phyloP scores from a whole-genome alignment of 2,888 invertebrate genomes.

The Lumbricus terrestris region DNA sequence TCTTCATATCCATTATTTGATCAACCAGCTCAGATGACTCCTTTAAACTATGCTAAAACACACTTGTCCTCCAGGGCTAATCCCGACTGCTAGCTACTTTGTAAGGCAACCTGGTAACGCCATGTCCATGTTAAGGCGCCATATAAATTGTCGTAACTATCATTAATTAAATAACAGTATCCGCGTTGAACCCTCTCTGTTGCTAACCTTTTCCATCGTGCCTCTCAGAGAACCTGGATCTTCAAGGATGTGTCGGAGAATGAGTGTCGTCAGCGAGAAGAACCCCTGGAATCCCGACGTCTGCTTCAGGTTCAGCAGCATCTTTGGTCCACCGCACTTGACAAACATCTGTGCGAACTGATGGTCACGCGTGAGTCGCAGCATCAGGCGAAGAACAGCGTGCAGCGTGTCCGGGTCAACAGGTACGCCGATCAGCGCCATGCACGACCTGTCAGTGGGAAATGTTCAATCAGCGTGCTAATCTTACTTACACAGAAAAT shows the following conservation, averaged over 20 bases:
- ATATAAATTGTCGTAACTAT: not conserved
- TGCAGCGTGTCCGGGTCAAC: slow-evolving; percentile 75
- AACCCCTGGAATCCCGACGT: slow-evolving; percentile 74
- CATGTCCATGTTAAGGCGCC: no score
- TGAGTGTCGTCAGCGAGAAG: slow-evolving; percentile 72
- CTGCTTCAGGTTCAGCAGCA: slow-evolving; percentile 72
- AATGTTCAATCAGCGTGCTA: not conserved
- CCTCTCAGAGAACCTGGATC: slow-evolving; percentile 71
- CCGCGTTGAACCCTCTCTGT: not conserved
- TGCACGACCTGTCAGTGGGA: slow-evolving; percentile 64
- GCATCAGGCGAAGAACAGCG: slow-evolving; percentile 71
- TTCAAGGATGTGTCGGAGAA: slow-evolving; percentile 78
- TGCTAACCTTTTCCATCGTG: slow-evolving; percentile 73
- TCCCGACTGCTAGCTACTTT: no score
- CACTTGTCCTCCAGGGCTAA: no score
- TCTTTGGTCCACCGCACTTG: slow-evolving; percentile 71
- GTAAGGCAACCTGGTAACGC: no score
- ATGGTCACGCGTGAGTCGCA: slow-evolving; percentile 74
- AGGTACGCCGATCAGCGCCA: slow-evolving; percentile 70
- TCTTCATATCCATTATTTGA: no score
- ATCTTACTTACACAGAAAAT: not conserved
- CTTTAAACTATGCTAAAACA: no score
- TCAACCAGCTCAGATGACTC: no score
- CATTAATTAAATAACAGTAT: not conserved
- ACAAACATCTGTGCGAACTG: slow-evolving; percentile 74